phyloP scores from a whole-genome alignment of 2,113 vertebrate genomes.

The Capra hircus region DNA sequence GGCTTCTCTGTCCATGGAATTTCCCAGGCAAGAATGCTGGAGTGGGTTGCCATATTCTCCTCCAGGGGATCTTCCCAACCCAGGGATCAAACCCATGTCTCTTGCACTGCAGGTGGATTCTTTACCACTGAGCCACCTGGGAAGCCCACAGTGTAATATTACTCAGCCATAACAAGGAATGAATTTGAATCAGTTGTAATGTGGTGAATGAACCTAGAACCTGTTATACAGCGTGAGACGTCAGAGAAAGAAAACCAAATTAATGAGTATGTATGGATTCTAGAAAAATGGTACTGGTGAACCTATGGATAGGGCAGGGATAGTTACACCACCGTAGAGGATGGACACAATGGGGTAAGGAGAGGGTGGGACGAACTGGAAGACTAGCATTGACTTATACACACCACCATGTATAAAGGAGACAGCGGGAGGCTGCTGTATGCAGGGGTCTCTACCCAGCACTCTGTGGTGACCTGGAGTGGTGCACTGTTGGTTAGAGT shows the following conservation, averaged over 20 bases:
- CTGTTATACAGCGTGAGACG: not conserved
- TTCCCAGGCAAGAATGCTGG: not conserved
- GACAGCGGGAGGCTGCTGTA: not conserved
- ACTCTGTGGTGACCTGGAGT: not conserved
- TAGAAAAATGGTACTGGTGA: not conserved
- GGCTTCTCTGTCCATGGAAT: not conserved
- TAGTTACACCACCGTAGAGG: rapidly evolving
- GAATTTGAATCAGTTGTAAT: not conserved
- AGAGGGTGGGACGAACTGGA: not conserved
- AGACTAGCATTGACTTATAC: not conserved
- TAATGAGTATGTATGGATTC: not conserved
- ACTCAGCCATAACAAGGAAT: not conserved
- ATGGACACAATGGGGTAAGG: not conserved
- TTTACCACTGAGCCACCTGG: not conserved
- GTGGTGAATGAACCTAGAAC: not conserved
- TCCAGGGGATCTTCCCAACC: not conserved
- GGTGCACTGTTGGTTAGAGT: not conserved
- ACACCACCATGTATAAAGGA: not conserved
- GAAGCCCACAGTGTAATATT: not conserved
- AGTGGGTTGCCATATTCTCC: not conserved
- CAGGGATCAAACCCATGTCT: not conserved
- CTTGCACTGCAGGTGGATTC: not conserved
- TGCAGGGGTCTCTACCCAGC: not conserved
- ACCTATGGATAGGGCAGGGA: not conserved
- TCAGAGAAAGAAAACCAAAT: not conserved